phyloP scores from a whole-genome alignment of 2,888 invertebrate species.

The Scaptomyza polygonia region DNA sequence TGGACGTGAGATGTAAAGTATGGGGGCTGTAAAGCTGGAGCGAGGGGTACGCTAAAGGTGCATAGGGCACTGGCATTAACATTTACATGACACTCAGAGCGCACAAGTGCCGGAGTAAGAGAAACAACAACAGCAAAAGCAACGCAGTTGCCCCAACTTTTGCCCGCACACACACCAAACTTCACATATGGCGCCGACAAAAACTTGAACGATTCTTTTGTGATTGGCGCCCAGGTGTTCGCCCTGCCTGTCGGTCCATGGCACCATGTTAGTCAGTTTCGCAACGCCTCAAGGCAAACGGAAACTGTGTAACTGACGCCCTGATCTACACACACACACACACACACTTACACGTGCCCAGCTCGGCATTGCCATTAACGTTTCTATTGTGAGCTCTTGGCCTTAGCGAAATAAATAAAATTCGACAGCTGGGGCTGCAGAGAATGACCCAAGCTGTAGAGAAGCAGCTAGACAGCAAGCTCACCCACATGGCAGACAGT shows the following conservation, averaged over 20 bases:
- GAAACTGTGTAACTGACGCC: conserved; percentile 74
- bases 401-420: conserved; percentile 78
- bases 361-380: conserved; percentile 71
- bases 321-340: conserved; percentile 38
- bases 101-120: conserved; percentile 39
- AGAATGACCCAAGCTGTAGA: conserved; percentile 42
- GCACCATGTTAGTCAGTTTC: conserved; percentile 40
- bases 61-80: conserved; percentile 76
- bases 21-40: conserved; percentile 1
- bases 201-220: conserved; percentile 77
- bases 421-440: conserved; percentile 67
- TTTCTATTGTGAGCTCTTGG: conserved; percentile 79
- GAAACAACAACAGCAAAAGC: conserved; percentile 40
- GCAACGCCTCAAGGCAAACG: conserved; percentile 71
- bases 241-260: conserved; percentile 40
- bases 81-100: conserved; percentile 73
- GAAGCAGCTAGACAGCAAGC: conserved; percentile 28
- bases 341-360: conserved; percentile 19
- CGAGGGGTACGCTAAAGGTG: conserved; percentile 58
- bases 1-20: conserved; percentile 21
- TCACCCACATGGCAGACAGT: conserved; percentile 58
- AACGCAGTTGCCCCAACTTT: conserved; percentile 16
- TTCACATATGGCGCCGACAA: conserved; percentile 48
- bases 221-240: conserved; percentile 68
- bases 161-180: conserved; percentile 8